Base-by-base conservation (phyloP, 2,113 vertebrate genomes). In the Trinectes maculatus region DNA sequence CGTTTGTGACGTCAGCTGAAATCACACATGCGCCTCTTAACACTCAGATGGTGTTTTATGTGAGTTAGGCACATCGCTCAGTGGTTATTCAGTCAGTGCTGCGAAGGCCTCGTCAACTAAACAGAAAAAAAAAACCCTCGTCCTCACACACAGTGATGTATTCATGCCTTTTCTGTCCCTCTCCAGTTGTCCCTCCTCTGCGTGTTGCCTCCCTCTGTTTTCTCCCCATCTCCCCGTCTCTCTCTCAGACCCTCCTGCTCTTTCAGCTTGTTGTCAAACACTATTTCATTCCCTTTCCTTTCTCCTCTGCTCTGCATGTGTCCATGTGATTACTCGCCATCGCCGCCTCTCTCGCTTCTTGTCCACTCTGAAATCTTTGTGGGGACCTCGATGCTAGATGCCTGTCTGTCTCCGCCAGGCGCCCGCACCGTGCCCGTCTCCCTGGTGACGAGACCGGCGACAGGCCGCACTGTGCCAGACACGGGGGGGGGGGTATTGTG, bases 361-460 rank as follows among this genome's bases (percentile, higher is more conserved):
- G 64, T 64, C 73, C 83, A 49, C 58, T 71, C 74, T 66, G 72
- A 71, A 77, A 79, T 85, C 87, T 82, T 84, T 85, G 75, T 89
- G 81, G 80, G 84, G 74, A 89, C 73, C 83, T 82, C 74, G 70
- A 79, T 82, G 80, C 80, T 89, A 80, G 83, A 87, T 81, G 86
- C 71, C 86, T 67, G 82, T 82, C 83, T 73, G 58, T 77, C 89
- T 82, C 78, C 84, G 87, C 86, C 87, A 89, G 85, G 82, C 89
- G 72, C 88, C 82, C 40, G 83, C 87, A 85, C 85, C 76, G 74
- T 47, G 66, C 83, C 24, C 77, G 93, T 93, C 85, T 87, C 92
- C 91, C 74, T 92, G 91, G 91, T 77, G 85, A 93, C 83, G 84
- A 83, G 86, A 84, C 77, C 68, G 64, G 84, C 78, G 43, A 83